These are phyloP conservation scores for Cavia aperea DNA, from an alignment of 2,113 vertebrate genomes.

Conservation along the genomic window DNA sequence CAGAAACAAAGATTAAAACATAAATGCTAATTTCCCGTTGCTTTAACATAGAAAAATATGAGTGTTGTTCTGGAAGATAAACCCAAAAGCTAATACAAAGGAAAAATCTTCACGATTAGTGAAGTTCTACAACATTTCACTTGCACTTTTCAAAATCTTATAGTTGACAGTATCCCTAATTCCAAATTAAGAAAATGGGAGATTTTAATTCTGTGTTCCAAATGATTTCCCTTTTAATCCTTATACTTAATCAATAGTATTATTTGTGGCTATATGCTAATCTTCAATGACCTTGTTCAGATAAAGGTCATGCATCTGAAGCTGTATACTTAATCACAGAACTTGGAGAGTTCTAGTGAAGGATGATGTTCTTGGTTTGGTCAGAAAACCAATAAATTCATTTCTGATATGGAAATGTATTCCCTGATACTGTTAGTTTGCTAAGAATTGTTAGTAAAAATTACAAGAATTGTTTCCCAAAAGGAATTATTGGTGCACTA, in stretches of 20 bases:
- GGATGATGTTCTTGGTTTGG: not conserved
- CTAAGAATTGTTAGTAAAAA: not conserved
- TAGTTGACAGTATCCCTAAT: not conserved
- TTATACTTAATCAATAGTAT: not conserved
- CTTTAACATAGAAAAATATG: not conserved
- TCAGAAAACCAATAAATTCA: conserved; percentile 22
- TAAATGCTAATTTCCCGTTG: conserved; percentile 7
- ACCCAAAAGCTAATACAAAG: not conserved
- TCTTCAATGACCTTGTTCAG: not conserved
- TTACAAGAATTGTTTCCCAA: not conserved
- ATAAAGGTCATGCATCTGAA: not conserved
- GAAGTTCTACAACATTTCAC: not conserved
- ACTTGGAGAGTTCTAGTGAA: not conserved
- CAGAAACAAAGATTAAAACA: not conserved
- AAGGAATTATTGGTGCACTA: not conserved
- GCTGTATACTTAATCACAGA: not conserved
- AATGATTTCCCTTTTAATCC: not conserved
- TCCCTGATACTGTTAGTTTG: not conserved
- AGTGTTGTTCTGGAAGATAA: conserved; percentile 13
- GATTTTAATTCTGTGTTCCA: not conserved
- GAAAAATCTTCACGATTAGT: conserved; percentile 36
- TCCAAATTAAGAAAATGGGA: not conserved
- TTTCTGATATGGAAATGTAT: not conserved
- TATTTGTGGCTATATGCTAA: conserved; percentile 26
- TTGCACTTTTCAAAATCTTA: conserved; percentile 11